phyloP scores from a whole-genome alignment of 2,888 invertebrate genomes.

The Acanthacorydalis orientalis region DNA sequence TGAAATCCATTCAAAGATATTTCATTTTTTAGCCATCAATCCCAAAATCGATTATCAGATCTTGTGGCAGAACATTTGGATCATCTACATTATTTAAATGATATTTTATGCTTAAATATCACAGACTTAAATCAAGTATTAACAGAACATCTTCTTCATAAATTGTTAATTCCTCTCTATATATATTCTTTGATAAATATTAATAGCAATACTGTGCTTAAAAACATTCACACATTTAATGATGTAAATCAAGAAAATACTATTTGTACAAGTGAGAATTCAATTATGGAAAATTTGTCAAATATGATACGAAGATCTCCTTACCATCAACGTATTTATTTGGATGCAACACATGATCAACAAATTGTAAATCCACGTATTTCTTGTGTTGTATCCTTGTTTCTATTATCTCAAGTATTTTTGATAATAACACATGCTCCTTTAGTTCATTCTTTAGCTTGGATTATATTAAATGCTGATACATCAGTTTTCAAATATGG shows the following conservation, averaged over 20 bases:
- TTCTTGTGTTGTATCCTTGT: slow-evolving; percentile 79
- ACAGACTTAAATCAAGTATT: slow-evolving; percentile 85
- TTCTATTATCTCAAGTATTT: slow-evolving; percentile 87
- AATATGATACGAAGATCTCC: slow-evolving; percentile 8
- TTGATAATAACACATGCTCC: slow-evolving; percentile 83
- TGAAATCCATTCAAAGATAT: background rate
- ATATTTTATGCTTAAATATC: slow-evolving; percentile 84
- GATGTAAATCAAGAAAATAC: slow-evolving; percentile 32
- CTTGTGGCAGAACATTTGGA: slow-evolving; percentile 94
- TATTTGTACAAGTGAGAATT: slow-evolving; percentile 30
- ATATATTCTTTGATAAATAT: slow-evolving; percentile 66
- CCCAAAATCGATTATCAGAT: slow-evolving; percentile 78
- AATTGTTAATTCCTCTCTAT: slow-evolving; percentile 82
- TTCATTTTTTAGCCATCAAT: slow-evolving; percentile 58
- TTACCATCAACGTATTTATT: background rate
- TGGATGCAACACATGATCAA: slow-evolving; percentile 19
- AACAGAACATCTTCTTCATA: slow-evolving; percentile 84
- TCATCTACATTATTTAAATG: slow-evolving; percentile 93
- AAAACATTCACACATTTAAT: slow-evolving; percentile 39
- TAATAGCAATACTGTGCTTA: slow-evolving; percentile 22
- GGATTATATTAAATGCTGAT: slow-evolving; percentile 79
- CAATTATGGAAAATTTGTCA: slow-evolving; percentile 36
- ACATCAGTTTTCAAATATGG: slow-evolving; percentile 50
- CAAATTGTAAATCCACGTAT: slow-evolving; percentile 32
- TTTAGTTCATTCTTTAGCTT: slow-evolving; percentile 75